A percentile compares a stretch with the other conserved stretches of the same genome.
Evolutionary conservation across 2,113 vertebrate genomes (phyloP).

Genomic region (Cepphus grylle): DNA sequence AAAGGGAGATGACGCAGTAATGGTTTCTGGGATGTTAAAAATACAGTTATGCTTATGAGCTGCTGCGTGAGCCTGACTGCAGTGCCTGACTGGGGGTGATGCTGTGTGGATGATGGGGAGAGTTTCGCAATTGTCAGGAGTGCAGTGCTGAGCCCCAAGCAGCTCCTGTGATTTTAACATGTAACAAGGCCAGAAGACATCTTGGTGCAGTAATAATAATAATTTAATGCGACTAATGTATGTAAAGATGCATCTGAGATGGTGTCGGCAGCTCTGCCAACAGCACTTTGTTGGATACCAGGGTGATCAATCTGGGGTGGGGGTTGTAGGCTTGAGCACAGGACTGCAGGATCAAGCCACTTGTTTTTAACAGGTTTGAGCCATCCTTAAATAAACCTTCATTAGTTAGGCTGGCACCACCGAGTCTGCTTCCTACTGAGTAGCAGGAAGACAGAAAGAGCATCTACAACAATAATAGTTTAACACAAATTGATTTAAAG

Average conservation of each 20-base stretch:
- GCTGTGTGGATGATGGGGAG: neutral
- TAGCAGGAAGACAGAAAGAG: slow-evolving; percentile 19
- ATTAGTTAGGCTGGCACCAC: slow-evolving; percentile 11
- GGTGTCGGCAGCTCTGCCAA: neutral
- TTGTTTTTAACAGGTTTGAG: slow-evolving; percentile 10
- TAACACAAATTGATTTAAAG: slow-evolving; percentile 44
- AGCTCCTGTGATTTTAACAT: neutral
- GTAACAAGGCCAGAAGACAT: neutral
- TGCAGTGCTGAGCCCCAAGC: neutral
- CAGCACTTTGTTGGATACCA: neutral
- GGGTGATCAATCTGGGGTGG: neutral
- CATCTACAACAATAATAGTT: neutral
- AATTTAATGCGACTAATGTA: neutral
- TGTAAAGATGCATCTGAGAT: neutral
- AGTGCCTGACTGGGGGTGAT: neutral
- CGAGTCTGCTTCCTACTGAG: slow-evolving; percentile 10
- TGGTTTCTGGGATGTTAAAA: slow-evolving; percentile 7
- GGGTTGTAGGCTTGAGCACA: neutral
- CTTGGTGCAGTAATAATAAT: neutral
- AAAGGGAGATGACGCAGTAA: neutral
- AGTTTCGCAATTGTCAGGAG: neutral
- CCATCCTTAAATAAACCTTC: neutral
- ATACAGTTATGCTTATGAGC: neutral
- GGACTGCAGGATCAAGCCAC: neutral
- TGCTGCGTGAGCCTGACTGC: neutral